These are phyloP conservation scores for Gordius sp. DNA, from an alignment of 2,888 invertebrate genomes.

Conservation along the genomic window DNA sequence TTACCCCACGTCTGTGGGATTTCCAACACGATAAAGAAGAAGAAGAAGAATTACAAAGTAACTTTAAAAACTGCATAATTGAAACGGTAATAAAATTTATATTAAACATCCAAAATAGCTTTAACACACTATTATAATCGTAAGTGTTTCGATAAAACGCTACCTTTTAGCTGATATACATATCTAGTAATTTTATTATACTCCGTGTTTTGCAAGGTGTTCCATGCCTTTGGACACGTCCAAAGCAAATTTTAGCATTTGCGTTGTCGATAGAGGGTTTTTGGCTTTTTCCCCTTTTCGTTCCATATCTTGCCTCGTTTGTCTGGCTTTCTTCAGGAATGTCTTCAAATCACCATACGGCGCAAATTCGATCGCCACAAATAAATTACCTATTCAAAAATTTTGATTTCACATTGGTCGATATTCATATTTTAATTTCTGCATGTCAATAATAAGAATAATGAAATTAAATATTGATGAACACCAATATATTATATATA, in stretches of 20 bases:
- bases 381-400: neutral
- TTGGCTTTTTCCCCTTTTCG: neutral
- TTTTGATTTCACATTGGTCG: too few relatives aligned
- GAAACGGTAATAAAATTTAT: too few relatives aligned
- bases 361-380: slow-evolving; percentile 3
- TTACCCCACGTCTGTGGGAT: too few relatives aligned
- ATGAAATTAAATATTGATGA: too few relatives aligned
- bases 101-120: too few relatives aligned
- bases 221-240: slow-evolving; percentile 9
- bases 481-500: too few relatives aligned
- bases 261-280: neutral
- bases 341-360: slow-evolving; percentile 12
- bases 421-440: too few relatives aligned
- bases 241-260: slow-evolving; percentile 7
- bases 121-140: too few relatives aligned
- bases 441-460: too few relatives aligned
- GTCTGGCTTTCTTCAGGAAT: slow-evolving; percentile 2
- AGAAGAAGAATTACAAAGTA: too few relatives aligned
- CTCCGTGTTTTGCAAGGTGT: slow-evolving; percentile 4
- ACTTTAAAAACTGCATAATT: too few relatives aligned
- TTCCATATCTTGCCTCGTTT: neutral
- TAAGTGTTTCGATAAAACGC: neutral
- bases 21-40: too few relatives aligned
- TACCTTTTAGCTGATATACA: neutral
- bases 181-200: neutral